Evolutionary conservation across 2,888 invertebrate genomes (phyloP), one percentile per base, ranked within the genome.

Genomic region (Scelioninae gen. 1): DNA sequence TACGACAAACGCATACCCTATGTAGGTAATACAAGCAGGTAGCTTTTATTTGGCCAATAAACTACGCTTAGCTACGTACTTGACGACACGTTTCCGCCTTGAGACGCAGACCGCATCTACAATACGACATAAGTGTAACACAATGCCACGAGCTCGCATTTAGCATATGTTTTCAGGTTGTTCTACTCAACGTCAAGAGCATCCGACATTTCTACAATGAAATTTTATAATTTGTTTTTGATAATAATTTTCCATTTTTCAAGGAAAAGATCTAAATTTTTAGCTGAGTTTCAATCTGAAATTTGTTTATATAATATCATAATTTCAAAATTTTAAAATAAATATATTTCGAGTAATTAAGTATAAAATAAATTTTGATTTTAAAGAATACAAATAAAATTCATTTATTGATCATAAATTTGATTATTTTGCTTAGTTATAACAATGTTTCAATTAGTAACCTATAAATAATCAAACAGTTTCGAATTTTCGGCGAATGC

Each of bases 41-140:
- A 74, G 74, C 74, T 74, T 38, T 74, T 74, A 74, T 74, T 74
- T 63, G 63, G 55, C 49, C 74, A 63, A 74, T 74, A 74, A 74
- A 74, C 63, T 74, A 74, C 74, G 74, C 74, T 74, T 74, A 74
- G 74, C 63, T 45, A 63, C 74, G 58, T 74, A 74, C 47, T 74
- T 63, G 43, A 63, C 45, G 63, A 63, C 74, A 55, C 32, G 74
- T 51, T 63, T 45, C 63, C 63, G 62, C 72, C 55, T 63, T 34
- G 53, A 74, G 45, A 55, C 38, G 32, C 31, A 43, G 74, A 63
- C 62, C 55, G 49, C 74, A 63, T 74, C 63, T 74, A 34, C 74
- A 74, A 63, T 53, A 71, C 69, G 55, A 58, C 58, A 49, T 58
- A 63, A 58, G 63, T 45, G 74, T 74, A 63, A 45, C 55, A 55